phyloP scores from a whole-genome alignment of 1,140 invertebrate species.

The Cotesia typhae region DNA sequence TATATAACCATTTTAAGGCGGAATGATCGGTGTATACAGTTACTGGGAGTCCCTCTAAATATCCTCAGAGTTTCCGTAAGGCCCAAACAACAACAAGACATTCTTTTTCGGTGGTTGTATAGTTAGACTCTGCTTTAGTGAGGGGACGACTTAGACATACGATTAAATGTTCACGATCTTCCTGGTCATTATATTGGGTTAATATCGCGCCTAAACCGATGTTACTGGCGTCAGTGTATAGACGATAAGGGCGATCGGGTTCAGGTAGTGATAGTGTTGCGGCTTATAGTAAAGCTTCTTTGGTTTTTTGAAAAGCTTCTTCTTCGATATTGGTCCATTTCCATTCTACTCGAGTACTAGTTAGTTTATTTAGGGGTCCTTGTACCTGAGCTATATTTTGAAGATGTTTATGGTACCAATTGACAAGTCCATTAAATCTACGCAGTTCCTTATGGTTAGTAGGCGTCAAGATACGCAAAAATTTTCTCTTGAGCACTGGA shows the following conservation, averaged over 20 bases:
- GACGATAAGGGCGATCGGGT: no score
- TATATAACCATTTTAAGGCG: no score
- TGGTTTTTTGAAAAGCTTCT: constrained; percentile 28
- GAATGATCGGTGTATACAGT: no score
- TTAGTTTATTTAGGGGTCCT: constrained; percentile 24
- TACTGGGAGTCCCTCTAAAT: no score
- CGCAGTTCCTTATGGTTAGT: background rate
- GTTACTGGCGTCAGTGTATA: no score
- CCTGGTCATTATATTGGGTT: background rate
- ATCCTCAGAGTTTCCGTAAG: no score
- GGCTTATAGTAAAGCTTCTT: constrained; percentile 22
- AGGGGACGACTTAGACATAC: constrained; percentile 6
- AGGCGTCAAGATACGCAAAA: constrained; percentile 16
- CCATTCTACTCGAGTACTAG: constrained; percentile 22
- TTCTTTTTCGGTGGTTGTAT: background rate
- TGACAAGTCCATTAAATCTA: constrained; percentile 13
- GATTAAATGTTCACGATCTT: constrained; percentile 3
- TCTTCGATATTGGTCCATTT: constrained; percentile 31
- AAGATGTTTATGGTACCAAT: constrained; percentile 24
- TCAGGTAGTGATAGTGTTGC: background rate
- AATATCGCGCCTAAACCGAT: constrained; percentile 12
- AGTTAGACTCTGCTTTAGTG: background rate
- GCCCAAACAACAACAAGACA: no score
- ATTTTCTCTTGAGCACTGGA: background rate
- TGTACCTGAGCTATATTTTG: constrained; percentile 22